Evolutionary conservation across 2,888 invertebrate genomes (phyloP).

Genomic region (Brachypterus glaber): DNA sequence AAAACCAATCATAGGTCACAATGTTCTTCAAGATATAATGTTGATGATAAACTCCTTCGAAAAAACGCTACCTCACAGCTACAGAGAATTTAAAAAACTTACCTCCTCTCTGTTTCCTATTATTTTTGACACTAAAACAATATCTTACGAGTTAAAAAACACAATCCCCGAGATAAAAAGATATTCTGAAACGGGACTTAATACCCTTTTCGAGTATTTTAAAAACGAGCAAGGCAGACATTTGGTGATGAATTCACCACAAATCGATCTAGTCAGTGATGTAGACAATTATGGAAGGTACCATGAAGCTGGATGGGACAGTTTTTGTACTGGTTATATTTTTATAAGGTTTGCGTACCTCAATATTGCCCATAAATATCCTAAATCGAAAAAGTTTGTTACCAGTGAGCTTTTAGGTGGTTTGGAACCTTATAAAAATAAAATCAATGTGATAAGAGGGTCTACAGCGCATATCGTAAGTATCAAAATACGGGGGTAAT

Average conservation of each 20-base stretch:
- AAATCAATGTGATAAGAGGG: slow-evolving; percentile 52
- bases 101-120: slow-evolving; percentile 53
- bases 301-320: slow-evolving; percentile 81
- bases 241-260: slow-evolving; percentile 37
- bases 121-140: slow-evolving; percentile 65
- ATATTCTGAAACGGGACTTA: slow-evolving; percentile 43
- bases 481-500: too few species aligned
- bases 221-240: slow-evolving; percentile 40
- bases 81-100: slow-evolving; percentile 54
- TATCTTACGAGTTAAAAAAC: slow-evolving; percentile 48
- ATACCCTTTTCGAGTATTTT: slow-evolving; percentile 53
- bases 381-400: slow-evolving; percentile 42
- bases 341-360: slow-evolving; percentile 58
- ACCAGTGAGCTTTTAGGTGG: slow-evolving; percentile 46
- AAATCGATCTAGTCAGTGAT: slow-evolving; percentile 30
- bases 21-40: slow-evolving; percentile 59
- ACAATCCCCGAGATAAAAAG: slow-evolving; percentile 31
- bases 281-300: slow-evolving; percentile 28
- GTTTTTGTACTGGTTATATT: slow-evolving; percentile 65
- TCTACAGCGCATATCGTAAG: slow-evolving; percentile 51
- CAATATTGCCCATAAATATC: slow-evolving; percentile 44
- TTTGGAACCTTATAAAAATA: slow-evolving; percentile 45
- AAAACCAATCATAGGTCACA: slow-evolving; percentile 71
- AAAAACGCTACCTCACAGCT: slow-evolving; percentile 55
- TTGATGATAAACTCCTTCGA: slow-evolving; percentile 65